These are phyloP conservation scores for Clytia hemisphaerica DNA, from an alignment of 30 jellyfish, hydroid and myxozoan genomes.

Conservation along the genomic window DNA sequence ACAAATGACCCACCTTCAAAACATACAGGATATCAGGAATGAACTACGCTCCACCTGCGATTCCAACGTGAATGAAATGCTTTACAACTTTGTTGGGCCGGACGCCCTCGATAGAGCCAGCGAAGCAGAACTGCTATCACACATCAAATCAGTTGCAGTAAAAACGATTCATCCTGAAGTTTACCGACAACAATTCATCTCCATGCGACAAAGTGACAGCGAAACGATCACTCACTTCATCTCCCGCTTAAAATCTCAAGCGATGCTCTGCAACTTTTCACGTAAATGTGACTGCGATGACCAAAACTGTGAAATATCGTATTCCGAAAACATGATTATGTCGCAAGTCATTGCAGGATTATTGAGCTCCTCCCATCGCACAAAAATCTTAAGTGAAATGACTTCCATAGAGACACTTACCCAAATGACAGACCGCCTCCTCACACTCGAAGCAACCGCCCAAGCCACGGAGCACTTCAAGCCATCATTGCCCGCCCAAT, in stretches of 20 bases:
- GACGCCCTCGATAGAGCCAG: constrained; percentile 9
- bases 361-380: background rate
- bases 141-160: constrained; percentile 24
- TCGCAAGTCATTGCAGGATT: background rate
- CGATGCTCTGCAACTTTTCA: background rate
- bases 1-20: background rate
- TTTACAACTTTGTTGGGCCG: constrained; percentile 27
- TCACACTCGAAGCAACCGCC: constrained; percentile 6
- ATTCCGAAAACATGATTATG: background rate
- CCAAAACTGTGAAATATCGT: background rate
- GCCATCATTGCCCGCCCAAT: background rate
- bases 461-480: constrained; percentile 11
- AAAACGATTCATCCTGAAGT: constrained; percentile 21
- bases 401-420: background rate
- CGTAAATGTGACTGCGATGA: background rate
- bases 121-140: constrained; percentile 21
- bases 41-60: constrained; percentile 12
- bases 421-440: background rate
- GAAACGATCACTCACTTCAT: constrained; percentile 20
- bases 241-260: constrained; percentile 7
- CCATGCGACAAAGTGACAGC: constrained; percentile 17
- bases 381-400: background rate
- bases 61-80: background rate
- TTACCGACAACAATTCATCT: constrained; percentile 21
- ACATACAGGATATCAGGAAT: background rate